Percentiles rank a stretch among this genome's conserved stretches.
Conservation (phyloP, 2,113 vertebrate species). For the Bufo gargarizans region DNA sequence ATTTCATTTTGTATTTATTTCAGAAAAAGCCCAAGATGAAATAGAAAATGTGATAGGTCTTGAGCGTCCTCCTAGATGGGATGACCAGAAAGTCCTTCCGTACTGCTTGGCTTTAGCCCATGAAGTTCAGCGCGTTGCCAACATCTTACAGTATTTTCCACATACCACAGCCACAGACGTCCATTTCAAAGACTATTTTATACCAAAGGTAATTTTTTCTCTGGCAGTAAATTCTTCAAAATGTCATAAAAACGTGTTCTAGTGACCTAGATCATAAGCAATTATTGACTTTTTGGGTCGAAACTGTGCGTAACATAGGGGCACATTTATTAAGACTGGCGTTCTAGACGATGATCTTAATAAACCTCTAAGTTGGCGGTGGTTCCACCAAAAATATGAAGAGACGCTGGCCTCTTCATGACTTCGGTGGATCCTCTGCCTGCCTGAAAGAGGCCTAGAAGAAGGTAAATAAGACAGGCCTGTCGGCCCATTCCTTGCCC, state of each 20-base stretch:
- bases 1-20: neutral
- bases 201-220: slow-evolving; percentile 72
- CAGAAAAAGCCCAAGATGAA: slow-evolving; percentile 75
- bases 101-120: slow-evolving; percentile 87
- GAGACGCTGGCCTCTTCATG: too few species aligned
- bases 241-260: neutral
- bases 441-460: too few species aligned
- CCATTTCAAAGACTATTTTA: slow-evolving; percentile 71
- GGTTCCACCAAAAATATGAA: too few species aligned
- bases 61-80: slow-evolving; percentile 59
- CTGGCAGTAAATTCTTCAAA: neutral
- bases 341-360: too few species aligned
- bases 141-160: slow-evolving; percentile 74
- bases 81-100: slow-evolving; percentile 72
- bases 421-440: too few species aligned
- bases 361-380: too few species aligned
- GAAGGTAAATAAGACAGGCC: too few species aligned
- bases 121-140: slow-evolving; percentile 85
- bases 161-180: slow-evolving; percentile 66
- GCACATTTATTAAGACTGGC: too few species aligned
- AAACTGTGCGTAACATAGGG: too few species aligned
- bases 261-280: neutral
- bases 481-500: too few species aligned
- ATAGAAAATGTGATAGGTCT: slow-evolving; percentile 65
- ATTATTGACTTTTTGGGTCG: too few species aligned